Evolutionary conservation across 2,888 invertebrate species (phyloP).

Genomic region (Eristalinus aeneus): DNA sequence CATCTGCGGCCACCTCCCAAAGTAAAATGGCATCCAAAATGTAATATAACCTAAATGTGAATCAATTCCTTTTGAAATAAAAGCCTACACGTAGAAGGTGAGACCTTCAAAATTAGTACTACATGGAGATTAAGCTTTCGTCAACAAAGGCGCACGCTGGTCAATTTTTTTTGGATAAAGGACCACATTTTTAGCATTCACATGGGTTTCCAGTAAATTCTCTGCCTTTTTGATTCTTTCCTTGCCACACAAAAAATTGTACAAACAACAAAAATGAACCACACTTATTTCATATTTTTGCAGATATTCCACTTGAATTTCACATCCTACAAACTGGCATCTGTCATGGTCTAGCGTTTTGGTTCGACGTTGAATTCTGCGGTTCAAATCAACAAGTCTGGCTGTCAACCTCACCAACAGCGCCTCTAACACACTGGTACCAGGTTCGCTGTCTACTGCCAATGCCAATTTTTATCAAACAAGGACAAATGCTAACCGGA

Average conservation of each 20-base stretch:
- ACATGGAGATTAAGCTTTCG: too few relatives aligned
- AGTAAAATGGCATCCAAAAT: too few relatives aligned
- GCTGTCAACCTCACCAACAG: constrained; percentile 98
- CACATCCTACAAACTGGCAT: constrained; percentile 95
- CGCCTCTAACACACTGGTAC: constrained; percentile 99
- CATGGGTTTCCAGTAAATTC: too few relatives aligned
- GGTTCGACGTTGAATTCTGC: constrained; percentile 99
- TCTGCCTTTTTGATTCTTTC: not conserved
- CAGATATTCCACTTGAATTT: constrained; percentile 95
- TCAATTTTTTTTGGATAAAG: too few relatives aligned
- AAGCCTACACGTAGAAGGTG: too few relatives aligned
- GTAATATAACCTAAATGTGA: too few relatives aligned
- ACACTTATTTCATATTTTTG: constrained; percentile 6
- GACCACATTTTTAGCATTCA: too few relatives aligned
- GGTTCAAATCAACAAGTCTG: constrained; percentile 95
- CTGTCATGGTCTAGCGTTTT: constrained; percentile 98
- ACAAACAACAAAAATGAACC: not conserved
- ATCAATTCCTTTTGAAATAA: too few relatives aligned
- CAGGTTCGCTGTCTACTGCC: constrained; percentile 97
- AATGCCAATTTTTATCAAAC: constrained; percentile 95
- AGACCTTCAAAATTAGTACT: too few relatives aligned
- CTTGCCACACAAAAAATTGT: not conserved
- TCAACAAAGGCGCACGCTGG: too few relatives aligned
- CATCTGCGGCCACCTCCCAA: too few relatives aligned
- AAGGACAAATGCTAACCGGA: constrained; percentile 94